Evolutionary conservation across 2,113 vertebrate species (phyloP), one percentile per base, ranked within the genome.

Genomic region (Vireo altiloquus): DNA sequence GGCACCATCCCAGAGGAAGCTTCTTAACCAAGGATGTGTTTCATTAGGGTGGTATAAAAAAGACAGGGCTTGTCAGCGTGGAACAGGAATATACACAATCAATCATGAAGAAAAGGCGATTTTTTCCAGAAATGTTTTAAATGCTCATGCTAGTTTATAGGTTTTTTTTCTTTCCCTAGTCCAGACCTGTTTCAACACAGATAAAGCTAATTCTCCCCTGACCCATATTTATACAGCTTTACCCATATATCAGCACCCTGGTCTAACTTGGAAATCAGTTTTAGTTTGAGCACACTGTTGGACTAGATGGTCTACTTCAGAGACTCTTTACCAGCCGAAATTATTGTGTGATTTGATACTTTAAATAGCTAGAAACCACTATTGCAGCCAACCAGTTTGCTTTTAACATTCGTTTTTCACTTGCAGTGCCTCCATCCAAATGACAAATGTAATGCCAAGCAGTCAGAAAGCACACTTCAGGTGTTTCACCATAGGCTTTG

Each of bases 1-100:
- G 94, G 95, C 95, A 93, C 24, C 27, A 35, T 64, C 83, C 86
- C 95, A 94, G 86, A 78, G 92, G 91, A 94, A 95, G 69, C 60
- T 78, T 54, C 92, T 75, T 64, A 37, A 8, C 60, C 1, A 0
- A 95, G 92, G 96, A 97, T 93, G 80, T 68, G 64, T 84, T 94
- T 92, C 86, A 94, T 90, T 92, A 95, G 64, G 33, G 37, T 30
- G 14, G 40, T 50, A 50, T 74, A 68, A 59, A 70, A 77, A 66
- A 75, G 56, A 52, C 22, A 60, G 65, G 28, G 74, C 33, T 39
- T 39, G 28, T 82, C 19, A 11, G 69, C 0, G 0, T n/a, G 24
- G 33, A 87, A 77, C 8, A 30, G 33, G 33, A 59, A 60, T 11
- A 60, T 2, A 50, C 37, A 37, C 9, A 63, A 23, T 44, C 50